A percentile compares a stretch with the other conserved stretches of the same genome.
Evolutionary conservation across 2,888 invertebrate genomes (phyloP).

Genomic region (Meteorus cinctellus): DNA sequence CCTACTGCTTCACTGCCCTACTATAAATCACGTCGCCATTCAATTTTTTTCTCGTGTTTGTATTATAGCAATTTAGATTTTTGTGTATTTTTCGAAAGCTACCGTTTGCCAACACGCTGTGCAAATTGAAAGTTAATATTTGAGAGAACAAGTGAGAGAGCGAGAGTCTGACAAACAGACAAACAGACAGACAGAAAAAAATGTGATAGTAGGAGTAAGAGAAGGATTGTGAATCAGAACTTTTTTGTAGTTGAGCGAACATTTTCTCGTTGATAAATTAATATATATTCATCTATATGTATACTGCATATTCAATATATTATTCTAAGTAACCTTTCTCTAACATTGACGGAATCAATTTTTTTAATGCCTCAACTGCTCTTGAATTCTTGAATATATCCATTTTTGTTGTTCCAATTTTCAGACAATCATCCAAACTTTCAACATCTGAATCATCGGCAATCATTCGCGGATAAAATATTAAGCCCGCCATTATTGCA

Average conservation of each 20-base stretch:
- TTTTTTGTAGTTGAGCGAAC: too few species aligned
- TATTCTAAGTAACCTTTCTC: slow-evolving; percentile 56
- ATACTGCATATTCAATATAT: neutral
- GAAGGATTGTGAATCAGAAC: too few species aligned
- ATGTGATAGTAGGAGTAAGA: too few species aligned
- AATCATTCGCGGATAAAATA: slow-evolving; percentile 57
- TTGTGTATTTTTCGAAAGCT: slow-evolving; percentile 25
- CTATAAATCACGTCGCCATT: slow-evolving; percentile 65
- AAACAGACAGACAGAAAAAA: too few species aligned
- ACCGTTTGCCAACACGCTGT: slow-evolving; percentile 20
- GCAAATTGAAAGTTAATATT: neutral
- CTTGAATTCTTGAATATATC: slow-evolving; percentile 57
- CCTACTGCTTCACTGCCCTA: slow-evolving; percentile 68
- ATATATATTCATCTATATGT: too few species aligned
- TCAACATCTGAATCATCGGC: slow-evolving; percentile 53
- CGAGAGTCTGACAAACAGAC: too few species aligned
- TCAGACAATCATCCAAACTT: slow-evolving; percentile 47
- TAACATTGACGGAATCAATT: slow-evolving; percentile 54
- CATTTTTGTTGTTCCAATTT: slow-evolving; percentile 50
- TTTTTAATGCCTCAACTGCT: slow-evolving; percentile 47
- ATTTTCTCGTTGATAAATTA: too few species aligned
- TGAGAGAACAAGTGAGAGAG: too few species aligned
- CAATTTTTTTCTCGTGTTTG: neutral
- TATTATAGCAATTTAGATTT: slow-evolving; percentile 7
- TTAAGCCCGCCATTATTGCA: slow-evolving; percentile 51